These are phyloP conservation scores for Lobophora halterata DNA, from an alignment of 2,888 invertebrate species.

Conservation along the genomic window DNA sequence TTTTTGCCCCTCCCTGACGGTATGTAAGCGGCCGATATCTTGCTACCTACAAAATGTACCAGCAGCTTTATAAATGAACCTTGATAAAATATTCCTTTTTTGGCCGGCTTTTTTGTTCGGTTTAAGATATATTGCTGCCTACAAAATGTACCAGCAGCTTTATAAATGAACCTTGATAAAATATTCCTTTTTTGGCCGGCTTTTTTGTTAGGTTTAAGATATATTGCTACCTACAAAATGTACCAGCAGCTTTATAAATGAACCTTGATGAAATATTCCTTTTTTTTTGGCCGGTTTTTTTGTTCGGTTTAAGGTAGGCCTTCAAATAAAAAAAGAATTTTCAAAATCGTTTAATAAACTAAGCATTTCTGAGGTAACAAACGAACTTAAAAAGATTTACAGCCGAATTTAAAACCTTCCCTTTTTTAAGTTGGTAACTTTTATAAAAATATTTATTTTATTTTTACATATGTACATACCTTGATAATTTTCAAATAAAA, in stretches of 20 bases:
- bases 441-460: too few relatives aligned
- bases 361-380: too few relatives aligned
- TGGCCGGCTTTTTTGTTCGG: neutral
- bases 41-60: constrained; percentile 39
- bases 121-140: constrained; percentile 40
- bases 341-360: too few relatives aligned
- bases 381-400: too few relatives aligned
- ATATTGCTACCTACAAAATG: constrained; percentile 42
- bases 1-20: constrained; percentile 58
- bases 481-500: too few relatives aligned
- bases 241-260: neutral
- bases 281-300: neutral
- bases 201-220: constrained; percentile 16
- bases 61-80: neutral
- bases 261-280: neutral
- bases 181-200: neutral
- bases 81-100: neutral
- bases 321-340: too few relatives aligned
- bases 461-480: too few relatives aligned
- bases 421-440: too few relatives aligned
- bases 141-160: constrained; percentile 30
- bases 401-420: too few relatives aligned
- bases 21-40: constrained; percentile 54
- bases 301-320: too few relatives aligned
- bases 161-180: neutral